Conservation (phyloP, 1,140 invertebrate species). For the Ceratina calcarata region DNA sequence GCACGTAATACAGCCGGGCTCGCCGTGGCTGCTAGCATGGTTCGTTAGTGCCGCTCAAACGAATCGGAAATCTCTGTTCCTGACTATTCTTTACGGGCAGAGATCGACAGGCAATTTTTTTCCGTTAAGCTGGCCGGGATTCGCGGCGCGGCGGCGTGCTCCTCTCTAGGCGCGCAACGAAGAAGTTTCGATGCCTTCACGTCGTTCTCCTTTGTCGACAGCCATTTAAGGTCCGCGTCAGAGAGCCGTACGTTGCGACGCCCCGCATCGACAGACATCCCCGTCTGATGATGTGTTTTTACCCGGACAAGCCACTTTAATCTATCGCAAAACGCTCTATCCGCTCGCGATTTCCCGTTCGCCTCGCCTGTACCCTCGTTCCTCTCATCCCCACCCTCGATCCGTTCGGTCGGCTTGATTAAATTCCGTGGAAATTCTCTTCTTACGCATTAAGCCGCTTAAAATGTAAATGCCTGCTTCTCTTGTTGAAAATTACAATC, state of each 20-base stretch:
- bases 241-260: background rate
- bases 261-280: slow-evolving; percentile 20
- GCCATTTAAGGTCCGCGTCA: slow-evolving; percentile 18
- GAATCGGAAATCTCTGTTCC: slow-evolving; percentile 40
- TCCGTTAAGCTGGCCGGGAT: slow-evolving; percentile 37
- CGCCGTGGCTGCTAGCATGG: background rate
- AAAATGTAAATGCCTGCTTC: slow-evolving; percentile 56
- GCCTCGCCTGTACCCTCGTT: background rate
- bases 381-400: background rate
- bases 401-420: slow-evolving; percentile 58
- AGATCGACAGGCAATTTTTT: slow-evolving; percentile 59
- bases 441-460: slow-evolving; percentile 63
- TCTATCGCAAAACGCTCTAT: slow-evolving; percentile 31
- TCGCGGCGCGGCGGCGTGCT: background rate
- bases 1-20: background rate
- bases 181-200: slow-evolving; percentile 6
- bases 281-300: slow-evolving; percentile 21
- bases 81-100: slow-evolving; percentile 26
- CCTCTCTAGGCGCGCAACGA: slow-evolving; percentile 8
- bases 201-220: slow-evolving; percentile 28
- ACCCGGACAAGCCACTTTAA: slow-evolving; percentile 20
- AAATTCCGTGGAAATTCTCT: slow-evolving; percentile 67
- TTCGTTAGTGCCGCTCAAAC: slow-evolving; percentile 39
- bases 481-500: slow-evolving; percentile 55
- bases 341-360: slow-evolving; percentile 33